phyloP scores from a whole-genome alignment of 2,888 invertebrate species.

The Quadroppia sp. region DNA sequence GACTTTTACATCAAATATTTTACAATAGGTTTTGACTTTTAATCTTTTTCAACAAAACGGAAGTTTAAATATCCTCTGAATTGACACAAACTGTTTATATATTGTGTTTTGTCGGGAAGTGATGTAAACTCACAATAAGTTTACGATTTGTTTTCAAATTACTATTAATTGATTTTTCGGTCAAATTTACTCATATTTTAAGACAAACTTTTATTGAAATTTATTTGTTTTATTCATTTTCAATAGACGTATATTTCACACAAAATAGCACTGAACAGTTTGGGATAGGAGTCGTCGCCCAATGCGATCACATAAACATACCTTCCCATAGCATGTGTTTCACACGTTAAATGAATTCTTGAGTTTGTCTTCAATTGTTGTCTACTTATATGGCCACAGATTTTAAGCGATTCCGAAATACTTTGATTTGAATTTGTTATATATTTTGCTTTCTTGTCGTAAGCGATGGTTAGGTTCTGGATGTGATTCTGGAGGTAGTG shows the following conservation, averaged over 20 bases:
- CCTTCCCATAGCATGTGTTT: conserved; percentile 52
- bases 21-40: no score
- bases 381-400: background rate
- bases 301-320: conserved; percentile 57
- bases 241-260: conserved; percentile 58
- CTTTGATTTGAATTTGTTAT: conserved; percentile 15
- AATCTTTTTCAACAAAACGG: background rate
- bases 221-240: conserved; percentile 19
- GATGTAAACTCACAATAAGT: background rate
- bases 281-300: conserved; percentile 56
- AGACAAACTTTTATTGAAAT: background rate
- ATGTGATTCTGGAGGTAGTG: conserved; percentile 18
- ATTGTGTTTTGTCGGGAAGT: conserved; percentile 9
- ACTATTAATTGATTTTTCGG: no score
- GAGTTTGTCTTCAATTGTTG: conserved; percentile 16
- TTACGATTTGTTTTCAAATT: no score
- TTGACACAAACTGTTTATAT: background rate
- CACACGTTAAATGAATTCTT: conserved; percentile 56
- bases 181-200: background rate
- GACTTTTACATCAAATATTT: no score
- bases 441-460: background rate
- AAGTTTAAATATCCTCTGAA: conserved; percentile 16
- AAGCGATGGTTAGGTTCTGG: background rate
- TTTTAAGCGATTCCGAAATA: background rate
- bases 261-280: conserved; percentile 56